A percentile compares a stretch with the other conserved stretches of the same genome.
Conservation (phyloP, 2,797 vertebrate genomes). For the Poeciliopsis infans region DNA sequence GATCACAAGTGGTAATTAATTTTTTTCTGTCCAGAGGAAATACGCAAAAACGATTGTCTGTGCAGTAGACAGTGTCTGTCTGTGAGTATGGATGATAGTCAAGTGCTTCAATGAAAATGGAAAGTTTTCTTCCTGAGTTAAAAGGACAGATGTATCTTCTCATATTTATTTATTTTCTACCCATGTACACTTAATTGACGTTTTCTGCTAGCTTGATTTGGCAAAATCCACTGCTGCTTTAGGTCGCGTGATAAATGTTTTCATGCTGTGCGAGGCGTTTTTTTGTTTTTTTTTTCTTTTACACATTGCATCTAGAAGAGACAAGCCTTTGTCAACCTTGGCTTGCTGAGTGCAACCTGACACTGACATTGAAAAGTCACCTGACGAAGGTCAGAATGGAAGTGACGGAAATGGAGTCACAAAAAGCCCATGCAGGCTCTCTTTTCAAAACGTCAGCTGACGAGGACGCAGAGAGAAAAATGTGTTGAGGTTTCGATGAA, state of each 20-base stretch:
- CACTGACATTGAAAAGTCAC: neutral
- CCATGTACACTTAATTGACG: neutral
- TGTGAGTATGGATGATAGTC: neutral
- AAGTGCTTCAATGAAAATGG: neutral
- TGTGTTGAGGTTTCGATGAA: too few relatives aligned
- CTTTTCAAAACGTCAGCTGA: neutral
- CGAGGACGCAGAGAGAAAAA: neutral
- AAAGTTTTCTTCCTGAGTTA: neutral
- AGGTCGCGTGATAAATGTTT: neutral
- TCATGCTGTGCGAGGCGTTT: neutral
- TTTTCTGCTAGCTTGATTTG: too few relatives aligned
- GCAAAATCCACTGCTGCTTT: neutral
- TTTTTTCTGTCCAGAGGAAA: neutral
- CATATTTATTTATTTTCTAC: neutral
- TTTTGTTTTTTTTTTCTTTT: neutral
- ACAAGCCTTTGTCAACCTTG: conserved; percentile 40
- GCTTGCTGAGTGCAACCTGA: conserved; percentile 26
- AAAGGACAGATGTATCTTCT: neutral
- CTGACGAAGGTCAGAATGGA: conserved; percentile 16
- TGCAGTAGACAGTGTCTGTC: neutral
- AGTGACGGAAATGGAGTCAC: neutral
- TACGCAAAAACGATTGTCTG: neutral
- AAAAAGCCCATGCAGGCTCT: neutral
- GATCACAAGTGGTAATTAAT: neutral
- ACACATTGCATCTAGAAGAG: conserved; percentile 5